Base-by-base conservation (phyloP, 2,797 vertebrate genomes). In the Takifugu ocellatus region DNA sequence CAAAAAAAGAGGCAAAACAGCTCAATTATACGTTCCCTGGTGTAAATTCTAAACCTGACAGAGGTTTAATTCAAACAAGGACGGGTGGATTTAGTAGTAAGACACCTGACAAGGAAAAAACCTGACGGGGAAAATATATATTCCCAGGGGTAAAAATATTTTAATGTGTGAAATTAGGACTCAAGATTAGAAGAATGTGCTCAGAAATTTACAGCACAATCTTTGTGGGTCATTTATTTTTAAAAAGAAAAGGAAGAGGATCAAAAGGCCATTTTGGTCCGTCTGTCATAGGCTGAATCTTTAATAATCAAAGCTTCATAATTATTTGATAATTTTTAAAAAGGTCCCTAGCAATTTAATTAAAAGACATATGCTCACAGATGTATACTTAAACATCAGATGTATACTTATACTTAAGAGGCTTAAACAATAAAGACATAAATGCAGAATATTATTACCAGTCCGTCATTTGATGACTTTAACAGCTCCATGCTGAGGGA, bases 391-490 rank as follows among this genome's bases (percentile, higher is more conserved):
- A 21, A 21, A 21, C 21, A 21, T 21, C 21, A 21, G 21, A 21
- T 21, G 21, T 21, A 21, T 21, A 21, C 21, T 21, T 21, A 21
- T 21, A 6, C 27, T 29, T 6, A 2, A 29, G 27, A 29, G 45
- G 58, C 59, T n/a, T 50, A 63, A 24, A 66, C 49, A 43, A 25
- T 11, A 2, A 14, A 36, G 21, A 59, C 54, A 5, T 67, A 67
- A 81, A 79, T 54, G 50, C 27, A 50, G 31, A 33, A 9, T 9
- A 33, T 33, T 33, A 5, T 6, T 33, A 33, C 8, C 31, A 33
- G 8, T 33, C 31, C 2, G 4, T 8, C 11, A 11, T 33, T 9
- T 11, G 33, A 33, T 8, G 33, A 33, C 33, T 33, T 33, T 9
- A 42, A 33, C 26, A 33, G 31, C n/a, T 59, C 16, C 59, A 64